Evolutionary conservation across 2,797 vertebrate genomes (phyloP).

Genomic region (Rhyacichthys aspro): DNA sequence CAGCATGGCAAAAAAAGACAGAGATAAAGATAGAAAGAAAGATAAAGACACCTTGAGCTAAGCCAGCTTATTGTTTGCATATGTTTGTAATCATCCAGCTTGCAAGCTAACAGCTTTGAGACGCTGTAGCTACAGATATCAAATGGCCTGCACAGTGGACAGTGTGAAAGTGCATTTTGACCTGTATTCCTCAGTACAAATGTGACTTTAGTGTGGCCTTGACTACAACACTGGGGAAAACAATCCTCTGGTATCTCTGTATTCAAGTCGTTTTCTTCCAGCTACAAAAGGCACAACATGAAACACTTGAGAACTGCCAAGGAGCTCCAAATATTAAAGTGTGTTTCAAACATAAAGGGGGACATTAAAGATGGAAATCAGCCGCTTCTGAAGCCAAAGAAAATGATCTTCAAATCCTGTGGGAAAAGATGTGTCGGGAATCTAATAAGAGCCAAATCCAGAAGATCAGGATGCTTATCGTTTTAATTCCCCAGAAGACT

Average conservation of each 20-base stretch:
- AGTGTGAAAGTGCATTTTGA: too few species aligned
- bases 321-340: not conserved
- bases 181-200: too few species aligned
- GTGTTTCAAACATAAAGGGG: not conserved
- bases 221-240: not conserved
- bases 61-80: too few species aligned
- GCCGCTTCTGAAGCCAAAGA: not conserved
- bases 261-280: not conserved
- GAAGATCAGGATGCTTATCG: not conserved
- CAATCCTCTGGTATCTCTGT: not conserved
- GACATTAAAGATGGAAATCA: conserved; percentile 11
- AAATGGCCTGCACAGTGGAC: too few species aligned
- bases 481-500: conserved; percentile 10
- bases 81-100: too few species aligned
- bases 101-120: too few species aligned
- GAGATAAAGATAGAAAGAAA: too few species aligned
- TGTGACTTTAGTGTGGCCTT: not conserved
- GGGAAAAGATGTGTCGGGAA: not conserved
- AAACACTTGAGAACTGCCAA: not conserved
- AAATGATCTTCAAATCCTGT: not conserved
- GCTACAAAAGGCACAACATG: not conserved
- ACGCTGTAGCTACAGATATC: too few species aligned
- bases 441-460: conserved; percentile 2
- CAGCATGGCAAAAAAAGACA: too few species aligned
- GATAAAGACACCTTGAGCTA: too few species aligned